These are phyloP conservation scores for Stigmatopora nigra DNA, from an alignment of 2,113 vertebrate genomes.

Conservation along the genomic window DNA sequence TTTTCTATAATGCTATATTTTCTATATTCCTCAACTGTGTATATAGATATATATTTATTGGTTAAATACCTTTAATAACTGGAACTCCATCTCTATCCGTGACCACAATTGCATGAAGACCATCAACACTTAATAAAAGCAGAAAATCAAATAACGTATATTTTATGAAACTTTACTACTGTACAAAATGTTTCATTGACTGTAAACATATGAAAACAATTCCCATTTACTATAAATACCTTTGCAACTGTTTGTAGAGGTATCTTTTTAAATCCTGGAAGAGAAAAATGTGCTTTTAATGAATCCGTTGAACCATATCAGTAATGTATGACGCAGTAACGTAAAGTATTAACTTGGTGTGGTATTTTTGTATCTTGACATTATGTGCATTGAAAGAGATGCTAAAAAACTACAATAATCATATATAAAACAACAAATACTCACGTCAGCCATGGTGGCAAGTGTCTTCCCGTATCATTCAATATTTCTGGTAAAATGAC, in stretches of 20 bases:
- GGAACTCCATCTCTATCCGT: constrained; percentile 95
- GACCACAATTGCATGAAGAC: constrained; percentile 92
- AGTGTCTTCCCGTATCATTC: not conserved
- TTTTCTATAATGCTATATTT: too few relatives aligned
- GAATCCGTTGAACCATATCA: not conserved
- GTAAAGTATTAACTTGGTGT: too few relatives aligned
- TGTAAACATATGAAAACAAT: not conserved
- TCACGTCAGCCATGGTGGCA: constrained; percentile 44
- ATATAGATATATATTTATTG: too few relatives aligned
- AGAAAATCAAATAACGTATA: not conserved
- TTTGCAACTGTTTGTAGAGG: constrained; percentile 92
- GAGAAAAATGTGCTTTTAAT: not conserved
- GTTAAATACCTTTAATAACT: constrained; percentile 86
- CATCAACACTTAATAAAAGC: constrained; percentile 77
- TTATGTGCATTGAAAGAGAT: too few relatives aligned
- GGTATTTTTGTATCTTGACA: too few relatives aligned
- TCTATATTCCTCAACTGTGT: too few relatives aligned
- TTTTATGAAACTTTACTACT: not conserved
- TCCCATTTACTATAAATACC: constrained; percentile 62
- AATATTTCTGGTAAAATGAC: not conserved
- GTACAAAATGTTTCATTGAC: not conserved
- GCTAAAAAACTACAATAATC: too few relatives aligned
- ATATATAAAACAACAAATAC: not conserved
- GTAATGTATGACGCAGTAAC: not conserved
- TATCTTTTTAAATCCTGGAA: constrained; percentile 87